Base-by-base conservation (phyloP, 2,888 invertebrate species). In the Rotaria magnacalcarata region DNA sequence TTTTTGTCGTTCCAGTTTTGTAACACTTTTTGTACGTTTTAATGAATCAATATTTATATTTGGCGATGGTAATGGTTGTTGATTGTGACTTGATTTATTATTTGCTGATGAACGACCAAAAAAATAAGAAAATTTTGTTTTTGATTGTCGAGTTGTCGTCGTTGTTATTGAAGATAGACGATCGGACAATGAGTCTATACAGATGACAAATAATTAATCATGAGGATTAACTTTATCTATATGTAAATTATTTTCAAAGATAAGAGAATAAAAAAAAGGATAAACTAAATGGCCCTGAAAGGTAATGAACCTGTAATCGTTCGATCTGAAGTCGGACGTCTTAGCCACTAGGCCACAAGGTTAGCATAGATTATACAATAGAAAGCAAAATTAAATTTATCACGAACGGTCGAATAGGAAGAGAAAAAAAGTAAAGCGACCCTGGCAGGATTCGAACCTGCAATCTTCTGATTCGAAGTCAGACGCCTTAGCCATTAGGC, bases 381-480 rank as follows among this genome's bases (percentile, higher is more conserved):
- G 3, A 52, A 34, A 5, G 34, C 27, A 16, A 11, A 27, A 34
- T 8, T 11, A 11, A 34, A 67, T 67, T 16, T 34, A 67, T 34
- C 34, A 67, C 16, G 16, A 67, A 0, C 34, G 67, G 34, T 34
- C 67, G 34, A 34, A 67, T 67, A 16, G 34, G 67, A 67, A 34
- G 27, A 6, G 34, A 67, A 50, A 27, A 67, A 52, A 80, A 85
- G 74, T 52, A 27, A 50, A 27, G 52, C 85, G 85, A 85, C 58
- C 85, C 85, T 85, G 75, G 75, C 85, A 85, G 85, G 85, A 85
- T 84, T 85, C 85, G 85, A 85, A 85, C 85, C 85, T 85, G 84
- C 75, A 85, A 85, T 85, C 85, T 85, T 84, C 85, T 85, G 85
- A 85, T 85, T 50, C 85, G 85, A 85, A 85, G 85, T 85, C 85